phyloP scores from a whole-genome alignment of 2,888 invertebrate genomes.

The Scaptomyza cyrtandrae region DNA sequence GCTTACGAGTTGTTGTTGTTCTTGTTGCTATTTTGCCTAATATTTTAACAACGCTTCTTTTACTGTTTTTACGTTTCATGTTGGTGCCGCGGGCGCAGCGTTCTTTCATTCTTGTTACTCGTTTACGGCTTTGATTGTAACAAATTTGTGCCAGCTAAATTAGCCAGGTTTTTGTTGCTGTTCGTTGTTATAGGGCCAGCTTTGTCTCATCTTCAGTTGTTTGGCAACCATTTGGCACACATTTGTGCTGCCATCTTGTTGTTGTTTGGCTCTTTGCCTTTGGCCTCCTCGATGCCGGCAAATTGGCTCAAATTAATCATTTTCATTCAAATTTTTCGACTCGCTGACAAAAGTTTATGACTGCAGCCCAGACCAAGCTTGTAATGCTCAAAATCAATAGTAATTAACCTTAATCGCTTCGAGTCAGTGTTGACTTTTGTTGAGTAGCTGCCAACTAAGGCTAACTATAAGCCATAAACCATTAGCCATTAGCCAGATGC shows the following conservation, averaged over 20 bases:
- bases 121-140: slow-evolving; percentile 72
- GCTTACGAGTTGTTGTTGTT: slow-evolving; percentile 28
- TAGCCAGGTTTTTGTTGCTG: slow-evolving; percentile 64
- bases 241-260: slow-evolving; percentile 12
- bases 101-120: slow-evolving; percentile 59
- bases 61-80: slow-evolving; percentile 22
- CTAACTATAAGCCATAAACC: slow-evolving; percentile 14
- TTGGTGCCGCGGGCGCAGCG: slow-evolving; percentile 52
- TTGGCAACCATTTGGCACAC: slow-evolving; percentile 67
- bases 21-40: slow-evolving; percentile 51
- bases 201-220: slow-evolving; percentile 31
- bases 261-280: slow-evolving; percentile 13
- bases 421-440: slow-evolving; percentile 41
- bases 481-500: slow-evolving; percentile 25
- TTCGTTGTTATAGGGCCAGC: slow-evolving; percentile 40
- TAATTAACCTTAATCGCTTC: slow-evolving; percentile 72
- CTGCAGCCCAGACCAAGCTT: slow-evolving; percentile 2
- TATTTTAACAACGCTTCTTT: slow-evolving; percentile 35
- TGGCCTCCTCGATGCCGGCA: slow-evolving; percentile 43
- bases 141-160: slow-evolving; percentile 73
- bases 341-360: slow-evolving; percentile 54
- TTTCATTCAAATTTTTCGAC: slow-evolving; percentile 64
- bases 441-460: slow-evolving; percentile 36
- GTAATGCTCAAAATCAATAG: slow-evolving; percentile 68
- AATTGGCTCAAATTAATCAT: slow-evolving; percentile 72